Percentiles rank a stretch among this genome's conserved stretches.
Evolutionary conservation across 2,888 invertebrate species (phyloP).

Genomic region (Leptinotarsa peninsularis): DNA sequence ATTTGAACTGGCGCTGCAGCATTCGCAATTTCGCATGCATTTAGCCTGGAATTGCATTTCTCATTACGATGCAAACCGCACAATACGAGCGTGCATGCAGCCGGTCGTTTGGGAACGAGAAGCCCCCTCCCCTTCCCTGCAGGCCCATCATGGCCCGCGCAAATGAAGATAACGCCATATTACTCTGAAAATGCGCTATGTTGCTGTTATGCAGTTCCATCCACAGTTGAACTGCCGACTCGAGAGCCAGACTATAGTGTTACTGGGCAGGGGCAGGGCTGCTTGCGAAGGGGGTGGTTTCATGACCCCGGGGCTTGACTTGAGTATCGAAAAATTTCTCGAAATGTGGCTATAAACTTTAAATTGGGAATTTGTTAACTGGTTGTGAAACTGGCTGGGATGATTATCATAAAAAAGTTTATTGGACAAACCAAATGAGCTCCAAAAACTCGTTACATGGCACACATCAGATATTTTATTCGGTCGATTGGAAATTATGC

Average conservation of each 20-base stretch:
- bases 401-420: no score
- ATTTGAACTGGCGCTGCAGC: constrained; percentile 52
- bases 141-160: constrained; percentile 59
- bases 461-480: no score
- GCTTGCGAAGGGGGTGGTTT: background rate
- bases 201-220: constrained; percentile 50
- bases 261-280: background rate
- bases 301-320: no score
- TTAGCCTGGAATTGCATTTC: constrained; percentile 55
- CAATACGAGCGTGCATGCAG: constrained; percentile 50
- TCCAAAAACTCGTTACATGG: no score
- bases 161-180: constrained; percentile 65
- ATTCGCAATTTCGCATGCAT: constrained; percentile 49
- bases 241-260: constrained; percentile 18
- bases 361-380: no score
- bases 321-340: no score
- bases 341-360: no score
- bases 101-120: constrained; percentile 51
- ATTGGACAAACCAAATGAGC: no score
- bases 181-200: constrained; percentile 56
- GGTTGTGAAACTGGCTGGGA: no score
- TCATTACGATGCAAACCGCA: constrained; percentile 56
- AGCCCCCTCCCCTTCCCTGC: constrained; percentile 47
- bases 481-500: no score
- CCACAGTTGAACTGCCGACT: constrained; percentile 37